Evolutionary conservation across 92 coral and sea anemone genomes (phyloP), one percentile per base, ranked within the genome.

Genomic region (Plumapathes pennacea): DNA sequence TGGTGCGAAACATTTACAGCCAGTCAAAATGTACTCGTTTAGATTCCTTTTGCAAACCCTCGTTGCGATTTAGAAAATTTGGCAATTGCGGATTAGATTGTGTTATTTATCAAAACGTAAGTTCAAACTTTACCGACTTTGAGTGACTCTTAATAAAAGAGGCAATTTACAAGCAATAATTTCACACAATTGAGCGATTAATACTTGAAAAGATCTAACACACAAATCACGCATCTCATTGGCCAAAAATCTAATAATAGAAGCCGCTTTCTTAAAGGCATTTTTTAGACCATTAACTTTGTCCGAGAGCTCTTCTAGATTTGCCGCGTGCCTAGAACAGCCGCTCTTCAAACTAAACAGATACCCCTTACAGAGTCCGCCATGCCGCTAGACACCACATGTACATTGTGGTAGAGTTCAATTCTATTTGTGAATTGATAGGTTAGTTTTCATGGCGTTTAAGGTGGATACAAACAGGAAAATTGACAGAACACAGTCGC

Each of bases 271-370:
- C 44, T 55, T 33, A 25, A 53, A 47, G 31, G 54, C 52, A 67
- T 83, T 67, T 57, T 83, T 83, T 59, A 49, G 41, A 67, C 80
- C 72, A 87, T 87, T 87, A 87, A 41, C 71, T 71, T 3, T 20
- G 7, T 5, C 36, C 60, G 70, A 72, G 62, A 72, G 62, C 63
- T n/a, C n/a, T n/a, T n/a, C n/a, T n/a, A n/a, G n/a, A n/a, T n/a
- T n/a, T n/a, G n/a, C n/a, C n/a, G n/a, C n/a, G n/a, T n/a, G n/a
- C n/a, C n/a, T n/a, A n/a, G n/a, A n/a, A n/a, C n/a, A n/a, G n/a
- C n/a, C n/a, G n/a, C n/a, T n/a, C n/a, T n/a, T n/a, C n/a, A n/a
- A n/a, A n/a, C n/a, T n/a, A n/a, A n/a, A n/a, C n/a, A n/a, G n/a
- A n/a, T n/a, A n/a, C n/a, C n/a, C n/a, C n/a, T n/a, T n/a, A n/a